Conservation (phyloP, 2,888 invertebrate species). For the Patella ulyssiponensis region DNA sequence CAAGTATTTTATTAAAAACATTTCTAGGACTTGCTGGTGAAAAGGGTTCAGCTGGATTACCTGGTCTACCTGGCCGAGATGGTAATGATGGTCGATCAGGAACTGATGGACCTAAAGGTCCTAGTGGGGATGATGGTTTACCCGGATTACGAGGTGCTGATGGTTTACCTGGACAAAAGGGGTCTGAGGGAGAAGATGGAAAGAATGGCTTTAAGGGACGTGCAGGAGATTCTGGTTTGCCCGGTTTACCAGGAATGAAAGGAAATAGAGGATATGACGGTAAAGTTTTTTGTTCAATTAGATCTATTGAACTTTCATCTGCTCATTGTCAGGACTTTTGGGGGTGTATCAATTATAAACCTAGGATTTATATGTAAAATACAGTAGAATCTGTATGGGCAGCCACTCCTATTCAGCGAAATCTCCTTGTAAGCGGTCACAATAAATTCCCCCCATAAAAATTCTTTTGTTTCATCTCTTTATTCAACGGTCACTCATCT, state of each 20-base stretch:
- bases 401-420: no score
- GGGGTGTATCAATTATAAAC: no score
- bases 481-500: no score
- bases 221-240: constrained; percentile 48
- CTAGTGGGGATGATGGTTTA: constrained; percentile 33
- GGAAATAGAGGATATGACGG: constrained; percentile 52
- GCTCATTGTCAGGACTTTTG: no score
- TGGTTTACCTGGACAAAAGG: constrained; percentile 24
- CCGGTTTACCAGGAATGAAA: constrained; percentile 58
- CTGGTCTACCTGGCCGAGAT: constrained; percentile 39
- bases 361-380: no score
- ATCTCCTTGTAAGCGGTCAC: no score
- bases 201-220: constrained; percentile 19
- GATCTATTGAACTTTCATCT: no score
- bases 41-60: constrained; percentile 60
- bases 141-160: constrained; percentile 38
- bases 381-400: no score
- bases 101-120: background rate
- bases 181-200: constrained; percentile 18
- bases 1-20: no score
- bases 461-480: no score
- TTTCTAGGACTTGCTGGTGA: constrained; percentile 25
- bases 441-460: no score
- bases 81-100: constrained; percentile 41
- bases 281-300: background rate